These are phyloP conservation scores for Pheosia tremula DNA, from an alignment of 2,888 invertebrate species.

Conservation along the genomic window DNA sequence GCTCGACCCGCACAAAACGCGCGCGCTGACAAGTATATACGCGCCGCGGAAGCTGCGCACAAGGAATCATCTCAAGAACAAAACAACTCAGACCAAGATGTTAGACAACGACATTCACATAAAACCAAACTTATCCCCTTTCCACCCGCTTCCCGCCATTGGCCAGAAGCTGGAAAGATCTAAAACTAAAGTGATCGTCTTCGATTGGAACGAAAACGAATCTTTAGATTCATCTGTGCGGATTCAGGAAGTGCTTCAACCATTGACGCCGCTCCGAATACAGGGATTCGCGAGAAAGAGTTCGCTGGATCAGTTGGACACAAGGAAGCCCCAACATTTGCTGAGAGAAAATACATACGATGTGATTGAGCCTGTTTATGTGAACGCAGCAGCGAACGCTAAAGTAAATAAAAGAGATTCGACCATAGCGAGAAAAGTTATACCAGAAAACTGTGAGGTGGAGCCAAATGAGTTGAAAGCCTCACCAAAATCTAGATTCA, in stretches of 20 bases:
- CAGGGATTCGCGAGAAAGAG: conserved; percentile 60
- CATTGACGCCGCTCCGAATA: conserved; percentile 68
- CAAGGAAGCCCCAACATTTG: conserved; percentile 65
- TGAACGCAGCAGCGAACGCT: conserved; percentile 50
- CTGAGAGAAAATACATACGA: conserved; percentile 78
- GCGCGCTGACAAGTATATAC: conserved; percentile 77
- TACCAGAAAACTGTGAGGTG: conserved; percentile 18
- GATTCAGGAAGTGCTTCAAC: conserved; percentile 70
- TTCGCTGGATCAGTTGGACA: conserved; percentile 50
- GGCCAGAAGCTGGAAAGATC: conserved; percentile 65
- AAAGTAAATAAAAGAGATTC: conserved; percentile 46
- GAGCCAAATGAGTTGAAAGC: conserved; percentile 36
- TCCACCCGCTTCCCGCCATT: conserved; percentile 78
- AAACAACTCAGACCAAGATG: conserved; percentile 75
- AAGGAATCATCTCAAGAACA: conserved; percentile 52
- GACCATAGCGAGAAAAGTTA: conserved; percentile 25
- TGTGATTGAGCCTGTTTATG: conserved; percentile 71
- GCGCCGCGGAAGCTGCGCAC: conserved; percentile 73
- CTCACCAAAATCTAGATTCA: conserved; percentile 74
- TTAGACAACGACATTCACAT: conserved; percentile 67
- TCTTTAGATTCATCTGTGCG: conserved; percentile 50
- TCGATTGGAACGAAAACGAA: conserved; percentile 63
- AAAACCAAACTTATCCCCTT: conserved; percentile 71
- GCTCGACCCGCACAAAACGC: conserved; percentile 69
- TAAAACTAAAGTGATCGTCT: conserved; percentile 72